Base-by-base conservation (phyloP, 2,888 invertebrate genomes). In the Chalcosyrphus nemorum region DNA sequence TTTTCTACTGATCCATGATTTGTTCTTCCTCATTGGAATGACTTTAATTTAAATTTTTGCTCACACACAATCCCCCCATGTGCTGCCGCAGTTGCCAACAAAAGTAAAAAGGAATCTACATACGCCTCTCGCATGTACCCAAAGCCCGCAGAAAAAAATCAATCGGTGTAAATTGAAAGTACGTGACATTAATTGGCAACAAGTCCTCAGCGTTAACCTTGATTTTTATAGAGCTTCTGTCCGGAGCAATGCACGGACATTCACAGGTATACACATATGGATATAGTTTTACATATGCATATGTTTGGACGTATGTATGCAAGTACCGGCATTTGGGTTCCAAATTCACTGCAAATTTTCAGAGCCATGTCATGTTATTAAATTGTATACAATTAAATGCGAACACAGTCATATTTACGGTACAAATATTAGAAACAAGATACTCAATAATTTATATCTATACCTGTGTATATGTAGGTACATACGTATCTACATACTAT, bases 111-210 rank as follows among this genome's bases (percentile, higher is more conserved):
- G 43, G 24, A 15, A 41, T 45, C 21, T 3, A 38, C 3, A 5
- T 13, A n/a, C 13, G 15, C 59, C 24, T 17, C 29, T 68, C 75
- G 70, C 75, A 70, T 70, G 56, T 81, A 68, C n/a, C 65, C 52
- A 66, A 74, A 80, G 56, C 21, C 47, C 35, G 57, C 45, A 54
- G 52, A 54, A 38, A 70, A 35, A 71, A 65, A 52, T 59, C 59
- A 72, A 72, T 77, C 72, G 72, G 66, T 68, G 78, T 78, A 82
- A 78, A 72, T 72, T 82, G 68, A 78, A 82, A 82, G 68, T 77
- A 82, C 82, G 82, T 82, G 82, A 82, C 72, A 63, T 32, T 32
- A 82, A 82, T 82, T 56, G 78, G 17, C 47, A 74, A 76, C 65
- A 56, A 61, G 41, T 71, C 66, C 71, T 59, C 77, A 76, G 59